Evolutionary conservation across 2,797 vertebrate species (phyloP).

Genomic region (Mastacembelus armatus): DNA sequence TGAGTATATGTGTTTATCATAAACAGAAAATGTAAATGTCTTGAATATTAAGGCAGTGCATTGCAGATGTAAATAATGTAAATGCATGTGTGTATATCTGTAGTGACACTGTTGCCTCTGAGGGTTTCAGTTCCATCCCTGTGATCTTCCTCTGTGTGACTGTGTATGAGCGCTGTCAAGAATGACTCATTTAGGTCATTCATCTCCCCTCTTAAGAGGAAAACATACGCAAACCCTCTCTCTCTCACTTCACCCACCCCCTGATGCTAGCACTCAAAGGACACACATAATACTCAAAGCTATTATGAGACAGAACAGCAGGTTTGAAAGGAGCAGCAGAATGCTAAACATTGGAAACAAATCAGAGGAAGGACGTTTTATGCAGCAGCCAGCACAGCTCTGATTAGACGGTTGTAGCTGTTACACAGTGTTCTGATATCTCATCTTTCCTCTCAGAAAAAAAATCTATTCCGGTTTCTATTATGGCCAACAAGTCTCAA

Average conservation of each 20-base stretch:
- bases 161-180: slow-evolving; percentile 55
- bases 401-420: slow-evolving; percentile 21
- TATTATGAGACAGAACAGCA: slow-evolving; percentile 33
- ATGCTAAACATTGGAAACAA: slow-evolving; percentile 8
- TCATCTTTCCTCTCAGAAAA: neutral
- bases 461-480: neutral
- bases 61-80: slow-evolving; percentile 9
- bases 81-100: slow-evolving; percentile 1
- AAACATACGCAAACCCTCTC: slow-evolving; percentile 21
- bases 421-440: slow-evolving; percentile 16
- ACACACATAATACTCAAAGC: slow-evolving; percentile 46
- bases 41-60: slow-evolving; percentile 22
- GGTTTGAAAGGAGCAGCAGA: slow-evolving; percentile 16
- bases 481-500: slow-evolving; percentile 21
- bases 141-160: slow-evolving; percentile 37
- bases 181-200: slow-evolving; percentile 69
- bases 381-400: neutral
- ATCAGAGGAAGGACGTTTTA: neutral
- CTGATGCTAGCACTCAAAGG: slow-evolving; percentile 10
- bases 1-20: slow-evolving; percentile 16
- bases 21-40: slow-evolving; percentile 7
- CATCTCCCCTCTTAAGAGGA: slow-evolving; percentile 38
- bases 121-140: slow-evolving; percentile 20
- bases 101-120: slow-evolving; percentile 1
- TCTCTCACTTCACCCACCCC: neutral